Percentiles rank a stretch among this genome's conserved stretches.
These are phyloP conservation scores for Apis dorsata DNA, from an alignment of 1,140 invertebrate genomes.

Conservation along the genomic window DNA sequence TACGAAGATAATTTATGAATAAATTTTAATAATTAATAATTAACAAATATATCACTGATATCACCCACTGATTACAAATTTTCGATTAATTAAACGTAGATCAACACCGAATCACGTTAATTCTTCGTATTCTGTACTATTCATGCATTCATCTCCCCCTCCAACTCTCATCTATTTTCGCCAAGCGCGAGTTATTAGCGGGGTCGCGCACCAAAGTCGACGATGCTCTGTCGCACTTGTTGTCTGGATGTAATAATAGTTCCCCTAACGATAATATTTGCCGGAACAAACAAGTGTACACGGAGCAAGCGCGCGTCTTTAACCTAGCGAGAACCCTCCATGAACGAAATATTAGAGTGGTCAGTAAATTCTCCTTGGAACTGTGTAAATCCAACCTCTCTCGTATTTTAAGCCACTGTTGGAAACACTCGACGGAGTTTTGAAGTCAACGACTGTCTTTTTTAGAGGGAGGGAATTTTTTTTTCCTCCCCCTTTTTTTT, in stretches of 20 bases:
- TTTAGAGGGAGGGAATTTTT: background rate
- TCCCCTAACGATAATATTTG: slow-evolving; percentile 64
- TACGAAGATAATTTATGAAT: too few relatives aligned
- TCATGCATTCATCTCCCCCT: slow-evolving; percentile 47
- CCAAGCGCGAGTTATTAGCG: slow-evolving; percentile 72
- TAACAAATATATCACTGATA: too few relatives aligned
- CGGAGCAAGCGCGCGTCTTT: background rate
- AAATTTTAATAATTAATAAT: too few relatives aligned
- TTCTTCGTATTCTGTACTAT: background rate
- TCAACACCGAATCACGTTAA: background rate
- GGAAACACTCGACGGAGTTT: background rate
- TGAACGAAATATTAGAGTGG: slow-evolving; percentile 5
- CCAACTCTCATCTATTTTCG: slow-evolving; percentile 68
- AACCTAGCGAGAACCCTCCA: background rate
- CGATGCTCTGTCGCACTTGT: slow-evolving; percentile 63
- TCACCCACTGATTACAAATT: too few relatives aligned
- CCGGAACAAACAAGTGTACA: slow-evolving; percentile 44
- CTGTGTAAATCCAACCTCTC: background rate
- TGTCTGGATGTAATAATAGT: slow-evolving; percentile 76
- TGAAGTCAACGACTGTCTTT: background rate
- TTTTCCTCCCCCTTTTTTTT: too few relatives aligned
- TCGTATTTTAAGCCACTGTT: background rate
- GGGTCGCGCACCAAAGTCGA: slow-evolving; percentile 59
- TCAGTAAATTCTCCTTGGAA: background rate
- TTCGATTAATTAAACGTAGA: too few relatives aligned